Evolutionary conservation across 1,140 invertebrate genomes (phyloP).

Genomic region (Latrodectus geometricus): DNA sequence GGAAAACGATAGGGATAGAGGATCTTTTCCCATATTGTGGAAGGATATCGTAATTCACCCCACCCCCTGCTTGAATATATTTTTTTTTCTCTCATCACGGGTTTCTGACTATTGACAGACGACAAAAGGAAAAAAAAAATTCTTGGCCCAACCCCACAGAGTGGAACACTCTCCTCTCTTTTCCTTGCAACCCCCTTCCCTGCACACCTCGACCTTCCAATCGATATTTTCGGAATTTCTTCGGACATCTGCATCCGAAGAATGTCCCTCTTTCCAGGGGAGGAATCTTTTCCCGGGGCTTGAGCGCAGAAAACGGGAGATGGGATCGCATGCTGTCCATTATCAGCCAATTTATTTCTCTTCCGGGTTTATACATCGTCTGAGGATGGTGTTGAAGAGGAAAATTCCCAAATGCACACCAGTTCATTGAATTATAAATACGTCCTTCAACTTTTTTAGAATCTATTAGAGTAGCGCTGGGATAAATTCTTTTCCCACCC

Average conservation of each 20-base stretch:
- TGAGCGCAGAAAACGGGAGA: too few species aligned
- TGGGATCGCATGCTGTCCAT: too few species aligned
- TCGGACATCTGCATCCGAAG: background rate
- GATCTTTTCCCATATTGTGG: too few species aligned
- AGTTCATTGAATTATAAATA: too few species aligned
- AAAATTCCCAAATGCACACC: too few species aligned
- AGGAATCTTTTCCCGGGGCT: background rate
- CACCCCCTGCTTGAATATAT: background rate
- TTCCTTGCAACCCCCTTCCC: background rate
- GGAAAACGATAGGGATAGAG: background rate
- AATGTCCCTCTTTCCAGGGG: background rate
- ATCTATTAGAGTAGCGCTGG: too few species aligned
- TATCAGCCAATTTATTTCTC: too few species aligned
- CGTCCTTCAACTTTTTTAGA: too few species aligned
- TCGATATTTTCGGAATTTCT: constrained; percentile 46
- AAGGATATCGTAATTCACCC: too few species aligned
- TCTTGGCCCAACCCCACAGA: constrained; percentile 3
- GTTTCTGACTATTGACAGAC: constrained; percentile 34
- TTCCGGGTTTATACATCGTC: too few species aligned
- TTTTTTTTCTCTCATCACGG: constrained; percentile 14
- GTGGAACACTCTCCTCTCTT: background rate
- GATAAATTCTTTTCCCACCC: too few species aligned
- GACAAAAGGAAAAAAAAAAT: background rate
- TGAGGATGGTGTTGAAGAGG: too few species aligned
- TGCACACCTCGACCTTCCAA: background rate